These are phyloP conservation scores for Pempheris klunzingeri DNA, from an alignment of 2,797 vertebrate species.

Conservation along the genomic window DNA sequence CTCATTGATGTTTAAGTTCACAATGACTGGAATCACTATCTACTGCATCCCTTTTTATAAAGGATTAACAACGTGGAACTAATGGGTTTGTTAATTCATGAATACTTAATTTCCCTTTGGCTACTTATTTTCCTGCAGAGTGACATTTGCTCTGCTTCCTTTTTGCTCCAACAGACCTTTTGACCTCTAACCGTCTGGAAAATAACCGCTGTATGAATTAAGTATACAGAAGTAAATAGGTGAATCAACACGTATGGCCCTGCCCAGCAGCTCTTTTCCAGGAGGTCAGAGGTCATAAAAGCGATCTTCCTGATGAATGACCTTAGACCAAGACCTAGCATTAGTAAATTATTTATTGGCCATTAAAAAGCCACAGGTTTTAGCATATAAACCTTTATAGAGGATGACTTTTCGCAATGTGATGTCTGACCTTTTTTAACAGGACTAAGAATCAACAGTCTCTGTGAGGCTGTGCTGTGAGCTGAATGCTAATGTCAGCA, in stretches of 20 bases:
- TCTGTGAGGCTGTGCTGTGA: not conserved
- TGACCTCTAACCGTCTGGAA: conserved; percentile 7
- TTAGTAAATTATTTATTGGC: not conserved
- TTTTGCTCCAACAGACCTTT: not conserved
- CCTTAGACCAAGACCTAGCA: no score
- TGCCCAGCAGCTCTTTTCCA: not conserved
- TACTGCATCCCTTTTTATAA: not conserved
- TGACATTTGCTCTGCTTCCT: not conserved
- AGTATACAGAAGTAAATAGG: not conserved
- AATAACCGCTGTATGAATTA: not conserved
- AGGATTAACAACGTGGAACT: not conserved
- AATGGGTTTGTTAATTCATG: not conserved
- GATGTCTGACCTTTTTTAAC: not conserved
- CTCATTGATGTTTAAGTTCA: not conserved
- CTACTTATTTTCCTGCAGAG: not conserved
- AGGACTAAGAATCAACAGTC: not conserved
- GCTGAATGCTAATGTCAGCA: not conserved
- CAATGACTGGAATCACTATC: not conserved
- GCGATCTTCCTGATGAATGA: no score
- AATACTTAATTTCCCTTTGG: not conserved
- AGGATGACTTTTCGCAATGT: not conserved
- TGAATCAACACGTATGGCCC: not conserved
- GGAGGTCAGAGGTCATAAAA: no score
- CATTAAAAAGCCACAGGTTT: not conserved
- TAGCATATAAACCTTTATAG: not conserved